phyloP scores from a whole-genome alignment of 1,140 invertebrate genomes.

The Yoshiicerus persimilis region DNA sequence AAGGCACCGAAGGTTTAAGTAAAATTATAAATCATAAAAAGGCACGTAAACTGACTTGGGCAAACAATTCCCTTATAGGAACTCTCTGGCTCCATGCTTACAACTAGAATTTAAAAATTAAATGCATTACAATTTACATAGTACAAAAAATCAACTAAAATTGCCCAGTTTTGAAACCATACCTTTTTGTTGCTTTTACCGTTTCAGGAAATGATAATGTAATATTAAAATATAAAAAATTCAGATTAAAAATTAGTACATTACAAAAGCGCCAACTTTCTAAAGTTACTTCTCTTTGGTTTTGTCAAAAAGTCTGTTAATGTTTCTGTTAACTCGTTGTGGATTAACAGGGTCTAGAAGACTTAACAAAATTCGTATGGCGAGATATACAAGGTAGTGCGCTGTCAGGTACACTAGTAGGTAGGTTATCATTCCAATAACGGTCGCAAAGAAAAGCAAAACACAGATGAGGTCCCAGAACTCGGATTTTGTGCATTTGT shows the following conservation, averaged over 20 bases:
- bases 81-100: no score
- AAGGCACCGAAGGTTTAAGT: no score
- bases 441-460: not conserved
- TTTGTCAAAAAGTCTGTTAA: not conserved
- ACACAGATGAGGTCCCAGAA: not conserved
- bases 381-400: conserved; percentile 28
- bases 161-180: no score
- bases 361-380: not conserved
- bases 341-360: not conserved
- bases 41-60: no score
- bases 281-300: not conserved
- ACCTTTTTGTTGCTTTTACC: no score
- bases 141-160: not conserved
- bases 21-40: no score
- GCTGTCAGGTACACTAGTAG: conserved; percentile 2
- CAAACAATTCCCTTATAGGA: no score
- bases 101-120: no score
- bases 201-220: no score
- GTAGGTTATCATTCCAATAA: not conserved
- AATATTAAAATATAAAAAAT: not conserved
- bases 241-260: not conserved
- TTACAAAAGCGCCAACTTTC: not conserved
- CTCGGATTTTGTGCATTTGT: not conserved
- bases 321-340: not conserved
- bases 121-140: not conserved